These are phyloP conservation scores for Capreolus pygargus DNA, from an alignment of 2,113 vertebrate genomes.

Conservation along the genomic window DNA sequence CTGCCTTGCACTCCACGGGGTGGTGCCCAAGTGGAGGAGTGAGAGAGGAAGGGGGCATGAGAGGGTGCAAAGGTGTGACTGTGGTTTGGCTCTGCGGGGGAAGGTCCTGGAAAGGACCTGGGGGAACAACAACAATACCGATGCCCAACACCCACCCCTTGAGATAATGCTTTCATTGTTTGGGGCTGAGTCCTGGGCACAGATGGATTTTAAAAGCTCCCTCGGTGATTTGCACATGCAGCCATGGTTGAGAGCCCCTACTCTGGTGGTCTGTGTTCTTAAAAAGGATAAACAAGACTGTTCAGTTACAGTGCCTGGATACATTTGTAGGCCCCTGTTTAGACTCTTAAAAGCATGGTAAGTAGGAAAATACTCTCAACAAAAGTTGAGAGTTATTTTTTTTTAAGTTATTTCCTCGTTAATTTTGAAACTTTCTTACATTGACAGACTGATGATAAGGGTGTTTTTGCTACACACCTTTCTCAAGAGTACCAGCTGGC, in stretches of 20 bases:
- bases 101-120: background rate
- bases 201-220: background rate
- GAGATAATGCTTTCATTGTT: constrained; percentile 11
- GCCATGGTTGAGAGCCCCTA: background rate
- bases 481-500: constrained; percentile 94
- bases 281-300: background rate
- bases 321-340: background rate
- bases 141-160: background rate
- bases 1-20: background rate
- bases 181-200: background rate
- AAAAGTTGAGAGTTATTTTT: background rate
- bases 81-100: background rate
- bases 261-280: background rate
- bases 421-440: constrained; percentile 38
- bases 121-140: background rate
- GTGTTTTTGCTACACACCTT: constrained; percentile 92
- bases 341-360: constrained; percentile 25
- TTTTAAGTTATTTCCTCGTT: background rate
- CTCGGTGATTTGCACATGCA: background rate
- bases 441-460: constrained; percentile 96
- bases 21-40: background rate
- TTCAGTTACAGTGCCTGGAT: background rate
- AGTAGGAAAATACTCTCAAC: constrained; percentile 27
- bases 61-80: background rate
- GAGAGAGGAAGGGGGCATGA: background rate